Evolutionary conservation across 2,888 invertebrate species (phyloP).

Genomic region (Callyntrura guangdongensis): DNA sequence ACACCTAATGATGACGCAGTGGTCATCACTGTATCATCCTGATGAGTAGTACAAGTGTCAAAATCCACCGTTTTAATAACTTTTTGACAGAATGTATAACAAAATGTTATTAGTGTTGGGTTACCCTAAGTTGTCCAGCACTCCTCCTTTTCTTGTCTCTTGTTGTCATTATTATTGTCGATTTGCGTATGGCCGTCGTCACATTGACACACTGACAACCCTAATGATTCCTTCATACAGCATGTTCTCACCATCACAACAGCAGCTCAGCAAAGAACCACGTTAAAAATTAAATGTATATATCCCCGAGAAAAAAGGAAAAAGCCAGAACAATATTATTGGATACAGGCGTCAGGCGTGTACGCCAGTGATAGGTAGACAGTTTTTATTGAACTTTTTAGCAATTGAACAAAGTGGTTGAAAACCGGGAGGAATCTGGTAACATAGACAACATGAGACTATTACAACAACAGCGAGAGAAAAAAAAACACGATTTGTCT

Average conservation of each 20-base stretch:
- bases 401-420: constrained; percentile 28
- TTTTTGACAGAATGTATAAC: constrained; percentile 59
- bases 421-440: background rate
- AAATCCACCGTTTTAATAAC: constrained; percentile 28
- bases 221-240: constrained; percentile 3
- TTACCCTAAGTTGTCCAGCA: background rate
- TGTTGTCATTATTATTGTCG: too few species aligned
- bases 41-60: constrained; percentile 8
- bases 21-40: background rate
- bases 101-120: constrained; percentile 54
- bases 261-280: background rate
- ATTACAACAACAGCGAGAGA: too few species aligned
- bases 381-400: background rate
- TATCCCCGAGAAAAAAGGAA: constrained; percentile 18
- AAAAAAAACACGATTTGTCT: too few species aligned
- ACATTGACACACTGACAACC: background rate
- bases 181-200: too few species aligned
- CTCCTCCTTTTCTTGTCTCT: too few species aligned
- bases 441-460: too few species aligned
- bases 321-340: background rate
- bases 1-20: too few species aligned
- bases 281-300: background rate
- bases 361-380: background rate
- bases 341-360: background rate
- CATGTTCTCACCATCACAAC: constrained; percentile 15